phyloP scores from a whole-genome alignment of 2,888 invertebrate genomes.

The Thecophora atra region DNA sequence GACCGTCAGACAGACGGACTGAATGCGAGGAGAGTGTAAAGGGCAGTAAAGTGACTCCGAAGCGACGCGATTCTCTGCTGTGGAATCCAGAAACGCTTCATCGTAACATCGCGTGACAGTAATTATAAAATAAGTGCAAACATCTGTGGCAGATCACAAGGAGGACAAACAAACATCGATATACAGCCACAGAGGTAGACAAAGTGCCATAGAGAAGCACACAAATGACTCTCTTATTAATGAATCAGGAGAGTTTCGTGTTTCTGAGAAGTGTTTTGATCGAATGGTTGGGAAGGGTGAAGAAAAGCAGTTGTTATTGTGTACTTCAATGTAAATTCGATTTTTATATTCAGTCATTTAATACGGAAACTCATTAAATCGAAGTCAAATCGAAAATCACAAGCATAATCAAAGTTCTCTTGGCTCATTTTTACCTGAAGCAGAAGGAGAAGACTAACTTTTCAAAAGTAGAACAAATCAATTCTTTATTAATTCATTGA shows the following conservation, averaged over 20 bases:
- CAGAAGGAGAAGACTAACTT: no score
- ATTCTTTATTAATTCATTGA: no score
- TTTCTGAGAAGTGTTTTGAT: no score
- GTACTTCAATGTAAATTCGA: neutral
- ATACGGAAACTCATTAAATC: neutral
- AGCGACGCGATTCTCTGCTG: slow-evolving; percentile 8
- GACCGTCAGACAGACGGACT: no score
- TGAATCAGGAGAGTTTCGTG: neutral
- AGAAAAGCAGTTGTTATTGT: neutral
- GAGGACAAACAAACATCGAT: slow-evolving; percentile 36
- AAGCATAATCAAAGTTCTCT: no score
- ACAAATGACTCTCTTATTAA: neutral
- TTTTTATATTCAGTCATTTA: neutral
- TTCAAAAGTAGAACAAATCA: no score
- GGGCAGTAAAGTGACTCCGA: neutral
- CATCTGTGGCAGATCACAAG: slow-evolving; percentile 60
- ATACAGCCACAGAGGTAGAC: slow-evolving; percentile 2
- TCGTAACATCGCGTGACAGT: slow-evolving; percentile 64
- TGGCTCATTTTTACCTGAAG: no score
- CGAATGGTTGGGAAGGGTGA: no score
- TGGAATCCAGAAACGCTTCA: slow-evolving; percentile 47
- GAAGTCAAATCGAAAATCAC: no score
- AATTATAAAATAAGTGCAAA: slow-evolving; percentile 63
- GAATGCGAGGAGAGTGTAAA: neutral
- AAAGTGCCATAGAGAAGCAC: neutral